phyloP scores from a whole-genome alignment of 1,140 invertebrate genomes.

The Platorchestia sp. region DNA sequence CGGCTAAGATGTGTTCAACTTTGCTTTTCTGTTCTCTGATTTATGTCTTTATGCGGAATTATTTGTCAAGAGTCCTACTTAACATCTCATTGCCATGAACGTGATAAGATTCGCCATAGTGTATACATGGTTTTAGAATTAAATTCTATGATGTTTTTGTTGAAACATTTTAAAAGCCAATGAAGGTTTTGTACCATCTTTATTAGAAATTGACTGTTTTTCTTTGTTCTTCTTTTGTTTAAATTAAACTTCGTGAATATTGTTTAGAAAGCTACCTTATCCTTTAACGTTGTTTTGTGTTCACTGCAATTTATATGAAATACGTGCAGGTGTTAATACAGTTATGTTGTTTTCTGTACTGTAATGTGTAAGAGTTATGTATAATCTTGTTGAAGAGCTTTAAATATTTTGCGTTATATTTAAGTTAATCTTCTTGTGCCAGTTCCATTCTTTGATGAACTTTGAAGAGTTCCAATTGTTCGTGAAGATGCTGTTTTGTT shows the following conservation, averaged over 20 bases:
- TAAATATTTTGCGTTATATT: background rate
- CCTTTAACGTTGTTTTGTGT: background rate
- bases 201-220: no score
- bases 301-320: background rate
- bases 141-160: background rate
- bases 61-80: background rate
- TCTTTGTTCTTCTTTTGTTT: no score
- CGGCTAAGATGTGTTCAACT: no score
- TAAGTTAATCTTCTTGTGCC: background rate
- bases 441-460: background rate
- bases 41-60: no score
- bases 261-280: background rate
- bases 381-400: background rate
- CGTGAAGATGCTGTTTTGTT: background rate
- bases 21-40: no score
- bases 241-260: no score
- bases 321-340: background rate
- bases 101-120: background rate
- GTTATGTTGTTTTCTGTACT: background rate
- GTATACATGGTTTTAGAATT: background rate
- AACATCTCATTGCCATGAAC: background rate
- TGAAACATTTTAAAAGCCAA: background rate
- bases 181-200: no score
- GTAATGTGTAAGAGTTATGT: background rate
- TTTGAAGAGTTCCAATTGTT: background rate